Evolutionary conservation across 2,888 invertebrate species (phyloP).

Genomic region (Hydriomena furcata): DNA sequence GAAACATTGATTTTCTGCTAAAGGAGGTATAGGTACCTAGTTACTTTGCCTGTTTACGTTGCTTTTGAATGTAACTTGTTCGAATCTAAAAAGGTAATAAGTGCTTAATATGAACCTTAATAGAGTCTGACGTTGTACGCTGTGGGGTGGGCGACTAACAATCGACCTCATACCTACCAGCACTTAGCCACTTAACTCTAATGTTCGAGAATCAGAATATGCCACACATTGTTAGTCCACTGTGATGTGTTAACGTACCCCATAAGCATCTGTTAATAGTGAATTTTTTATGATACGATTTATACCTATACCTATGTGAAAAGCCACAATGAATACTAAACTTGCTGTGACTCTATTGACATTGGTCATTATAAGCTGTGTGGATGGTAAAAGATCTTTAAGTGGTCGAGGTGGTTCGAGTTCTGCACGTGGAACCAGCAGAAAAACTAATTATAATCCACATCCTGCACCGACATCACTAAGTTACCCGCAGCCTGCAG

Average conservation of each 20-base stretch:
- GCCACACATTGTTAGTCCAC: constrained; percentile 50
- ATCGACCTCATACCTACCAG: constrained; percentile 49
- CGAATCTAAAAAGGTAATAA: constrained; percentile 38
- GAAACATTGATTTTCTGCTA: too few species aligned
- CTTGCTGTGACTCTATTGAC: constrained; percentile 45
- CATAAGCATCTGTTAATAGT: constrained; percentile 4
- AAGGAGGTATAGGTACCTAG: too few species aligned
- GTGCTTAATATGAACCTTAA: constrained; percentile 34
- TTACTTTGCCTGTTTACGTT: too few species aligned
- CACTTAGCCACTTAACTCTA: constrained; percentile 43
- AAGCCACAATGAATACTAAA: constrained; percentile 52
- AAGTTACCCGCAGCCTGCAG: constrained; percentile 65
- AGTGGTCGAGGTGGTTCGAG: constrained; percentile 64
- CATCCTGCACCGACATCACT: too few species aligned
- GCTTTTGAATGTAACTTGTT: too few species aligned
- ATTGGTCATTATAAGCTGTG: constrained; percentile 46
- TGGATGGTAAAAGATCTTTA: constrained; percentile 63
- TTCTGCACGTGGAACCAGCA: constrained; percentile 61
- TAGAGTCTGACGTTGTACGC: constrained; percentile 41
- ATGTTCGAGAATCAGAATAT: constrained; percentile 62
- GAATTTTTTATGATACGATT: not conserved
- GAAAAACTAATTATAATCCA: constrained; percentile 60
- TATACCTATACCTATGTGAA: constrained; percentile 20
- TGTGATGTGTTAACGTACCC: constrained; percentile 39
- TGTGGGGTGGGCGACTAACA: constrained; percentile 61